Base-by-base conservation (phyloP, 2,113 vertebrate species). In the Delphinapterus leucas region DNA sequence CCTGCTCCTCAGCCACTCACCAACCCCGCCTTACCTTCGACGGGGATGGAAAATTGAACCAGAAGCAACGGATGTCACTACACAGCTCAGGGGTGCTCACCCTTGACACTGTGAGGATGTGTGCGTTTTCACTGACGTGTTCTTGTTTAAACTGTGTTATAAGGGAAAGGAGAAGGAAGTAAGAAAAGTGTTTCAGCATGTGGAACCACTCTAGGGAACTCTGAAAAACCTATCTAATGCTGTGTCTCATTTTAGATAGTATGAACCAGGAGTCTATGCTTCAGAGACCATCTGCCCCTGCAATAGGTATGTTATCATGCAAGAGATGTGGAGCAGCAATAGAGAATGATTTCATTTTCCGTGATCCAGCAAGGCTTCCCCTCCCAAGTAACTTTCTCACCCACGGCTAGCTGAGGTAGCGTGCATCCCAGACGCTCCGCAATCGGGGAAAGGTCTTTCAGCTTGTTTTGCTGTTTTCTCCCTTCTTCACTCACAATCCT, bases 401-500 rank as follows among this genome's bases (percentile, higher is more conserved):
- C 99, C 0, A 99, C 99, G 12, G 99, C 99, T 63, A 99, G 99
- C 98, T 99, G 99, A 79, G 99, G 99, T 94, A 99, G 98, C 0
- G 99, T 99, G 98, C 99, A 99, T 82, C 99, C 99, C n/a, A 99
- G 99, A 71, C 99, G 99, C 98, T 99, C 99, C 0, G 99, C 99
- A 4, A 99, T 99, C 44, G 99, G 99, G 28, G 98, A 98, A 58
- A 99, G 99, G 97, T 99, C 99, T 93, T 99, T 99, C 83, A 99
- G 99, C 97, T 99, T 99, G 80, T 98, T 99, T 93, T 99, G 99
- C 97, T 99, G 99, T 97, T 99, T 99, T 71, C 99, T 99, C 73
- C 99, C 99, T 65, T 99, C 99, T 90, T 99, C 99, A 8, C 99
- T 99, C 36, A 99, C 95, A 89, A 99, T 99, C 98, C 99, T 99